phyloP scores from a whole-genome alignment of 2,113 vertebrate species.

The Fulica atra region DNA sequence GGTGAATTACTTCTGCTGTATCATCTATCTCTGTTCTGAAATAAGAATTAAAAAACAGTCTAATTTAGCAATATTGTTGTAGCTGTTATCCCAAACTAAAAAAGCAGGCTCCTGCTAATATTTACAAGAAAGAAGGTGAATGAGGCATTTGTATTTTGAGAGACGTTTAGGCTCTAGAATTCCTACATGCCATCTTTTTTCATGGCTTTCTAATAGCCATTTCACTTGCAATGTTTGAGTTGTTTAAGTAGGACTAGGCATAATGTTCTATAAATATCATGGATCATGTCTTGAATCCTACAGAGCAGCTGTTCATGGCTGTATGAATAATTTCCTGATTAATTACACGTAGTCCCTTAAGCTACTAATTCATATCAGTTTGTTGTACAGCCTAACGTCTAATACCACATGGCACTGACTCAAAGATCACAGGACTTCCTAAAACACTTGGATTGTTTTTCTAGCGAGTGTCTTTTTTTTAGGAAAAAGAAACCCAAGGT shows the following conservation, averaged over 20 bases:
- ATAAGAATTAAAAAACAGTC: neutral
- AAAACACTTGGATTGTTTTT: neutral
- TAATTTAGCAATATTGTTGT: neutral
- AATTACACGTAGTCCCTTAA: conserved; percentile 19
- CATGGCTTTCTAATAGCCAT: neutral
- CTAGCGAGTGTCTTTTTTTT: neutral
- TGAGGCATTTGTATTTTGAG: neutral
- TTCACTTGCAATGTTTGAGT: conserved; percentile 32
- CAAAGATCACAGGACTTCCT: neutral
- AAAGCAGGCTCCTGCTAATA: neutral
- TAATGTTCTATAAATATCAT: conserved; percentile 57
- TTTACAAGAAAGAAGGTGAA: neutral
- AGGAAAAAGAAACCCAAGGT: neutral
- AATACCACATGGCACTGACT: neutral
- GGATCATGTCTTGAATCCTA: conserved; percentile 49
- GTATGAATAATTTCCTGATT: conserved; percentile 45
- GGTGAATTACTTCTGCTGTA: neutral
- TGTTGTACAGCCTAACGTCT: neutral
- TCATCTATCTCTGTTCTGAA: neutral
- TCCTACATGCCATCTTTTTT: neutral
- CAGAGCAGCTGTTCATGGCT: conserved; percentile 47
- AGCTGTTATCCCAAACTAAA: neutral
- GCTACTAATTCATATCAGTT: neutral
- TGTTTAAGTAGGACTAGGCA: neutral
- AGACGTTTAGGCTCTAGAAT: neutral